Percentiles rank a stretch among this genome's conserved stretches.
These are phyloP conservation scores for Eulemur macaco DNA, from an alignment of 2,113 vertebrate genomes.

Conservation along the genomic window DNA sequence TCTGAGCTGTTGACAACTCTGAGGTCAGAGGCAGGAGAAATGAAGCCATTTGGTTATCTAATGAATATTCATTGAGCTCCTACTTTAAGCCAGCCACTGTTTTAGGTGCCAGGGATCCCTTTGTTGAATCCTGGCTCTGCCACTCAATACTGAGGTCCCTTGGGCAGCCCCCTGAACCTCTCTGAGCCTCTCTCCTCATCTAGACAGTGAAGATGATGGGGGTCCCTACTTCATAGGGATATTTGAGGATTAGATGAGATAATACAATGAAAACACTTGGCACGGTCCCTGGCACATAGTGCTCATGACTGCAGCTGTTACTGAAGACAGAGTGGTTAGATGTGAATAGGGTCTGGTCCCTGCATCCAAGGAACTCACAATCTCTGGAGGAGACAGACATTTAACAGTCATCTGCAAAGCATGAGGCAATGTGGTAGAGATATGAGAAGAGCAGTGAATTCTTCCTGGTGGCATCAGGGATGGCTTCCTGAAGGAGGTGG, in stretches of 20 bases:
- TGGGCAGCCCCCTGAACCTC: not conserved
- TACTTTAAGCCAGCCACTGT: not conserved
- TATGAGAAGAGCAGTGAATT: not conserved
- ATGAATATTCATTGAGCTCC: constrained; percentile 23
- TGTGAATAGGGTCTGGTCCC: not conserved
- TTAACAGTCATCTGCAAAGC: not conserved
- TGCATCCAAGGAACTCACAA: not conserved
- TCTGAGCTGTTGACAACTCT: not conserved
- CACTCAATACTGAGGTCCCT: not conserved
- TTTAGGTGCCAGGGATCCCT: not conserved
- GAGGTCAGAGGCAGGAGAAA: not conserved
- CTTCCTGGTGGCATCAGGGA: not conserved
- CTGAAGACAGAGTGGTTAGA: not conserved
- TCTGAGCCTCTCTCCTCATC: not conserved
- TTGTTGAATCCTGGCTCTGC: not conserved
- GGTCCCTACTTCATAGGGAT: not conserved
- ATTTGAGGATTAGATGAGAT: not conserved
- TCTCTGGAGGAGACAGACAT: not conserved
- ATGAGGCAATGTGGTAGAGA: not conserved
- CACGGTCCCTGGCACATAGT: not conserved
- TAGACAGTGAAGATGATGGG: not conserved
- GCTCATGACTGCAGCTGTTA: not conserved
- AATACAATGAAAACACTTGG: not conserved
- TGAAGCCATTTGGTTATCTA: not conserved
- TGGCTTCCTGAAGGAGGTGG: not conserved